Evolutionary conservation across 1,140 invertebrate species (phyloP), one percentile per base, ranked within the genome.

Genomic region (Panagrolaimus sp.): DNA sequence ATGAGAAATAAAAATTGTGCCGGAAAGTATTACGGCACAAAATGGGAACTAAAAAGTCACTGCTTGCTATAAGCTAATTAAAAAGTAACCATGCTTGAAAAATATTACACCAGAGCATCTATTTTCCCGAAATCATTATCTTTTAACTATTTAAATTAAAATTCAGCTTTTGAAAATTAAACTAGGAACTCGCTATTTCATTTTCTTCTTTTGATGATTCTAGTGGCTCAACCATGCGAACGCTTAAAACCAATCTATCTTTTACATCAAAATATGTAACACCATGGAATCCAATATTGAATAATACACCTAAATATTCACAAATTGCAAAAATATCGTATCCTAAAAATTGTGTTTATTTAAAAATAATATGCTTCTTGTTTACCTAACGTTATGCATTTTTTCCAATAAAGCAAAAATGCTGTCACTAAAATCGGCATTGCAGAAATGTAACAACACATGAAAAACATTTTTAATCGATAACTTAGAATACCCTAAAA

Each of bases 381-480:
- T 15, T 43, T 47, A 43, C 43, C 65, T 43, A 15, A 43, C 2
- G 12, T 15, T 2, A 69, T 63, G 32, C 68, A 69, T 17, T 64
- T n/a, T 24, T 69, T 69, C 68, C 68, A 69, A 52, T 69, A 69
- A 5, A 69, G 43, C 17, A 69, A 24, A n/a, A 69, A 69, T 28
- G 55, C 58, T 5, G 38, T 43, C 12, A 69, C 21, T 10, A 69
- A 43, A 14, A 69, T 44, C 1, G 68, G 68, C 43, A 69, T 47
- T 21, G 58, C 21, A 32, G 52, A 1, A 44, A 48, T 26, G 43
- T 69, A 69, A 10, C 46, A 24, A 47, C 14, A 15, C 15, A 32
- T 47, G 44, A 64, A 65, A 43, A 47, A 26, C 6, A 69, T 17
- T 28, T 69, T 69, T 63, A 69, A 15, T 8, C 63, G 43, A 52